Base-by-base conservation (phyloP, 2,113 vertebrate species). In the Pseudolaguvia tuberculata region DNA sequence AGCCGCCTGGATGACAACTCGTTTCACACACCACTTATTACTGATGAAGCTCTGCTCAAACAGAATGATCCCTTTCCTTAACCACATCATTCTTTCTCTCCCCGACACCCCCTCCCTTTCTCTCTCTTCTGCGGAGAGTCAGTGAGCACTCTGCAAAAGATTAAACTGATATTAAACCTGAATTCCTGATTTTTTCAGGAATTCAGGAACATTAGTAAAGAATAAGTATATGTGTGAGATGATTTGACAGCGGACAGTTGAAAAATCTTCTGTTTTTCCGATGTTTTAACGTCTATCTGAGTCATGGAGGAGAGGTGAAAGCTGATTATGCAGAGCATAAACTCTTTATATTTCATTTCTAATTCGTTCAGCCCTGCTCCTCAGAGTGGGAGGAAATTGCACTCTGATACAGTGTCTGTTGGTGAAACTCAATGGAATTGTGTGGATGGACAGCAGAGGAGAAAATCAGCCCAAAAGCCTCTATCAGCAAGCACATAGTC, bases 21-120 rank as follows among this genome's bases (percentile, higher is more conserved):
- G 76, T 83, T 82, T 83, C 81, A 80, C 76, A 75, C 81, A 73
- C 56, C 78, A 73, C 81, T 83, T 80, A 83, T 76, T 83, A 78
- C 78, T 76, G 76, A 83, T 78, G 71, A 72, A 76, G 77, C 63
- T 68, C 59, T 56, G 59, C 69, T 51, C 55, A 17, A 72, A 78
- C 71, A 78, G 71, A 72, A 78, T 35, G 75, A 74, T 67, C 61
- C 51, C 27, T 47, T 53, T 65, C 70, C 48, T 18, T 57, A 47
- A 42, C 70, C 65, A 39, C n/a, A 57, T 65, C 58, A 20, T 58
- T 70, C 66, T 61, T 58, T 31, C 67, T 63, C 68, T 39, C 56
- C n/a, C n/a, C n/a, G n/a, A n/a, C n/a, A n/a, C n/a, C n/a, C n/a
- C 61, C 65, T 76, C 55, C 53, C 47, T 70, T 57, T 70, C 74